Evolutionary conservation across 2,797 vertebrate species (phyloP).

Genomic region (Graptemys geographica): DNA sequence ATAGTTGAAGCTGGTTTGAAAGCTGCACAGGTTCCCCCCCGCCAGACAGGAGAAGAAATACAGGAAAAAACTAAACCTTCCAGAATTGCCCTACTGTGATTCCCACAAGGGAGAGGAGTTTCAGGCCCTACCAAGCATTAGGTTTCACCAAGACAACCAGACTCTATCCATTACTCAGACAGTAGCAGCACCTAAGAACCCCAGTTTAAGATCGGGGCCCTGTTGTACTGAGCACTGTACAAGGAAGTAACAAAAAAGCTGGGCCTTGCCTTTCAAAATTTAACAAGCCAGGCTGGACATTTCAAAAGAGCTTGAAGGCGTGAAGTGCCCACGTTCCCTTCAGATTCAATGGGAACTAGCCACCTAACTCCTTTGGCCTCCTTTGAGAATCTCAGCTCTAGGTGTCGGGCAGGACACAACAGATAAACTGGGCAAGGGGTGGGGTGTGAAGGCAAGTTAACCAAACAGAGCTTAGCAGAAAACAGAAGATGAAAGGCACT

Average conservation of each 20-base stretch:
- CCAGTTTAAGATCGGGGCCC: neutral
- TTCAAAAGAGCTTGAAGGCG: too few species aligned
- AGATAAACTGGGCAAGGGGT: neutral
- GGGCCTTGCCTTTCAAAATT: neutral
- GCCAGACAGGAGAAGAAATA: constrained; percentile 36
- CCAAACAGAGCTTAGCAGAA: neutral
- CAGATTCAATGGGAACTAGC: neutral
- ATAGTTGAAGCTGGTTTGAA: constrained; percentile 67
- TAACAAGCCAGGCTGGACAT: neutral
- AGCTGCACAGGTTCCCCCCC: neutral
- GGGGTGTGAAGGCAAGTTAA: neutral
- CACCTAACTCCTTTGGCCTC: neutral
- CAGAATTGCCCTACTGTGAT: constrained; percentile 1
- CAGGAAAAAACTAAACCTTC: constrained; percentile 9
- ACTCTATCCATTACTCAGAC: neutral
- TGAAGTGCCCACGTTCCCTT: neutral
- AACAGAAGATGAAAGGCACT: neutral
- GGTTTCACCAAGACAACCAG: neutral
- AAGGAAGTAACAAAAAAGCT: accelerated
- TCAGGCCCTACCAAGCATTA: constrained; percentile 3
- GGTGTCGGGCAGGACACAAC: neutral
- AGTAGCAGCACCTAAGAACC: neutral
- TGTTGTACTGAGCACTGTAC: accelerated
- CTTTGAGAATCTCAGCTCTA: neutral
- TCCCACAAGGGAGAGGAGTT: constrained; percentile 21